Base-by-base conservation (phyloP, 2,113 vertebrate species). In the Laticauda colubrina region DNA sequence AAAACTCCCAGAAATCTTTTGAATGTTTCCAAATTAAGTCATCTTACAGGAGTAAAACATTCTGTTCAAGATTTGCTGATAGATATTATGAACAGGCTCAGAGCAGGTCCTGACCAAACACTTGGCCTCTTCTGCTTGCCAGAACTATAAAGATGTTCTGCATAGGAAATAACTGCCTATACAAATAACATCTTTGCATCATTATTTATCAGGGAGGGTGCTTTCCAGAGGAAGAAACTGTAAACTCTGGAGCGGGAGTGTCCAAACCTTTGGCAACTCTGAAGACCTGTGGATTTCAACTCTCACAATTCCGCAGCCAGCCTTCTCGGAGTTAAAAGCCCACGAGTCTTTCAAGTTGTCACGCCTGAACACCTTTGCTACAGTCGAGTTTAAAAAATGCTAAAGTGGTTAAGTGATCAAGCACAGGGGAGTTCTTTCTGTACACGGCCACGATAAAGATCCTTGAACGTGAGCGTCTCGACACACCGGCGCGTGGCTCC, bases 1-100 rank as follows among this genome's bases (percentile, higher is more conserved):
- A 55, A 9, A 45, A 69, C 23, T 43, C 34, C 59, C 20, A 11
- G 12, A 20, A 54, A 21, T 43, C 3, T 92, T 10, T 51, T 53
- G 45, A 51, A 39, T 15, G 43, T 4, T 7, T 48, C 88, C 23
- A 43, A 48, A 61, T 20, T 26, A 81, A 56, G 53, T 34, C 34
- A n/a, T 12, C 0, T 5, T 10, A 57, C 89, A 4, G 0, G 5
- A 34, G 8, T 15, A 2, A 11, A 6, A 1, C 87, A n/a, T 6
- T 0, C 24, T 5, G 54, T 81, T 57, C 85, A 53, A 0, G 8
- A 34, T n/a, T 2, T 3, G 69, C 0, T 81, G 90, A 87, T 53
- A 69, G 29, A n/a, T 15, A 55, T 23, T 81, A 21, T 39, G 45
- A 7, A 87, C 23, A 5, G 6, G 4, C 14, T 85, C 10, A 7